A percentile compares a stretch with the other conserved stretches of the same genome.
Conservation (phyloP, 1,140 invertebrate genomes). For the Listronotus bonariensis region DNA sequence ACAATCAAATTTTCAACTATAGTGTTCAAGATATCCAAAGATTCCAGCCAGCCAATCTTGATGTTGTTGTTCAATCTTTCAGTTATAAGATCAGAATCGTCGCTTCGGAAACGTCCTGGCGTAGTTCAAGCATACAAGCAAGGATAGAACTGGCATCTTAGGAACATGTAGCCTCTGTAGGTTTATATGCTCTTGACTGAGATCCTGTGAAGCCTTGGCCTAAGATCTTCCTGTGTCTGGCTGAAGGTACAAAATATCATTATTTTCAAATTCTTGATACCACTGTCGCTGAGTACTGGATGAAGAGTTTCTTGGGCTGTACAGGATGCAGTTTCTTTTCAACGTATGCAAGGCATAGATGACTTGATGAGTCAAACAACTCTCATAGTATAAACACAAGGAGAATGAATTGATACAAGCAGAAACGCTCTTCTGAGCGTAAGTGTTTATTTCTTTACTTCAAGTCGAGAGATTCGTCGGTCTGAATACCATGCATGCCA, state of each 20-base stretch:
- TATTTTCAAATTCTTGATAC: conserved; percentile 56
- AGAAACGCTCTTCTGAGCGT: conserved; percentile 54
- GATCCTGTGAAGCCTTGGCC: conserved; percentile 78
- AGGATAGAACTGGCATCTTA: conserved; percentile 81
- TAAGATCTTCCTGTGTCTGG: conserved; percentile 80
- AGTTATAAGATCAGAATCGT: conserved; percentile 62
- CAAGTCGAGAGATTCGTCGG: conserved; percentile 44
- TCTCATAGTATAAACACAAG: conserved; percentile 84
- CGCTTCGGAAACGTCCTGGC: conserved; percentile 68
- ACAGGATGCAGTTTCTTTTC: conserved; percentile 72
- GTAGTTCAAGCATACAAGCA: conserved; percentile 81
- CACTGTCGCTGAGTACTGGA: conserved; percentile 57
- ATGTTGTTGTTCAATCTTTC: conserved; percentile 79
- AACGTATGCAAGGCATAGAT: conserved; percentile 80
- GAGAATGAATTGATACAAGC: conserved; percentile 81
- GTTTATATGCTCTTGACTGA: conserved; percentile 65
- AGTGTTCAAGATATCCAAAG: conserved; percentile 77
- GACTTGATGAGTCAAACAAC: conserved; percentile 78
- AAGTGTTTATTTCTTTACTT: conserved; percentile 48
- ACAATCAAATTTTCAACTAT: conserved; percentile 77
- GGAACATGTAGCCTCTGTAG: conserved; percentile 79
- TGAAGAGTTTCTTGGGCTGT: conserved; percentile 74
- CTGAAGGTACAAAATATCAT: conserved; percentile 66
- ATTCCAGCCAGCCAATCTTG: conserved; percentile 75
- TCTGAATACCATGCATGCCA: conserved; percentile 26